phyloP scores from a whole-genome alignment of 2,113 vertebrate genomes.

The Copsychus sechellarum region DNA sequence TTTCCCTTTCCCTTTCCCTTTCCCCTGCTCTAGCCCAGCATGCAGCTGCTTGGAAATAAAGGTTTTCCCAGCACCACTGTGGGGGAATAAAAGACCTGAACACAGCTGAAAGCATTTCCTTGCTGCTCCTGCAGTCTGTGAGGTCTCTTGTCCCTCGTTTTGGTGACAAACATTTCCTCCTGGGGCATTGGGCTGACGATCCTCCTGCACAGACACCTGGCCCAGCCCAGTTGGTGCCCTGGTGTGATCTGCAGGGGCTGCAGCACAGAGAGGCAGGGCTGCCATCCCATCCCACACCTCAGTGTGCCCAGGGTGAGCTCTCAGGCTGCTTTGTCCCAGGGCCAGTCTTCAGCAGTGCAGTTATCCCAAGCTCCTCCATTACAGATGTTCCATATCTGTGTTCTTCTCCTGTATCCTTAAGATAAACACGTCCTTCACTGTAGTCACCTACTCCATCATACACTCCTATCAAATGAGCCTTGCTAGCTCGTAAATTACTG shows the following conservation, averaged over 20 bases:
- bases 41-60: neutral
- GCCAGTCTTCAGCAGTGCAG: rapidly evolving
- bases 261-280: rapidly evolving
- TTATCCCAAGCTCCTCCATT: neutral
- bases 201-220: rapidly evolving
- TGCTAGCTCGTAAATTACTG: constrained; percentile 71
- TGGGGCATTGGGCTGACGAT: rapidly evolving
- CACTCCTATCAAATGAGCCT: constrained; percentile 60
- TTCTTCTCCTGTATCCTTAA: constrained; percentile 13
- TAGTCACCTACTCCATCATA: constrained; percentile 60
- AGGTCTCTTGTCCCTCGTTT: neutral
- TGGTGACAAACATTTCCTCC: neutral
- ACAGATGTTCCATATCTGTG: neutral
- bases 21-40: neutral
- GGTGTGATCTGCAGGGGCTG: neutral
- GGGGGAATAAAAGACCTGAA: neutral
- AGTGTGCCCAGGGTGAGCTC: rapidly evolving
- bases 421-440: constrained; percentile 44
- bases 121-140: rapidly evolving
- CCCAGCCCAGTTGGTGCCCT: neutral
- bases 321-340: neutral
- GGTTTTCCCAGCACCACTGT: neutral
- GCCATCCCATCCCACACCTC: neutral
- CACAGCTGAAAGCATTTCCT: neutral
- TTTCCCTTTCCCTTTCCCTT: neutral